Base-by-base conservation (phyloP, 1,140 invertebrate genomes). In the Dendrolimus kikuchii region DNA sequence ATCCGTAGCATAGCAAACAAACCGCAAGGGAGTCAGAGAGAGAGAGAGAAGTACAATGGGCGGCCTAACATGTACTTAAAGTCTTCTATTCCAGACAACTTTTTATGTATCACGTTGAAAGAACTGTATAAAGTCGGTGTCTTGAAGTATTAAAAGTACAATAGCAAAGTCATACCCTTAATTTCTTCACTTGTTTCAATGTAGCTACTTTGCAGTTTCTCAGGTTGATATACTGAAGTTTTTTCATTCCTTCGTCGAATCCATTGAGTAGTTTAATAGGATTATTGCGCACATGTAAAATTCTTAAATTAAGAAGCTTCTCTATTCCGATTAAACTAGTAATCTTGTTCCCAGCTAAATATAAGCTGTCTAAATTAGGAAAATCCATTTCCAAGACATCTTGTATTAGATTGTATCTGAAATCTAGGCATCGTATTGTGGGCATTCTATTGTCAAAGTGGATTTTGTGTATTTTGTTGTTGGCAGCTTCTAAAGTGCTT, bases 211-310 rank as follows among this genome's bases (percentile, higher is more conserved):
- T 87, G 51, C 89, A 89, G 39, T 84, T 84, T 37, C 89, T 60
- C 54, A 90, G 55, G 75, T 90, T 90, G 5, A 90, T 43, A 58
- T 90, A 90, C 39, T 77, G 76, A 4, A 90, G 62, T 53, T 87
- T 88, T 41, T 57, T 71, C 36, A 87, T 49, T 2, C 54, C 55
- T 5, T 63, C 57, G 38, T 75, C 66, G 60, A 90, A 89, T 10
- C 88, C 88, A 51, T 85, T 71, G 5, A 90, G 60, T 44, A 82
- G 71, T 46, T 70, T 78, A 39, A 90, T 87, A 7, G 86, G 84
- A 67, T 90, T 90, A 49, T 86, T 77, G 10, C 89, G 64, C 8
- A 89, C 65, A 59, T 90, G 89, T 7, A 90, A 60, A 38, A 88
- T 74, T 63, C 84, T 81, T 47, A 90, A 72, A 66, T 89, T 89